Evolutionary conservation across 2,797 vertebrate genomes (phyloP).

Genomic region (Gymnopithys bicolor): DNA sequence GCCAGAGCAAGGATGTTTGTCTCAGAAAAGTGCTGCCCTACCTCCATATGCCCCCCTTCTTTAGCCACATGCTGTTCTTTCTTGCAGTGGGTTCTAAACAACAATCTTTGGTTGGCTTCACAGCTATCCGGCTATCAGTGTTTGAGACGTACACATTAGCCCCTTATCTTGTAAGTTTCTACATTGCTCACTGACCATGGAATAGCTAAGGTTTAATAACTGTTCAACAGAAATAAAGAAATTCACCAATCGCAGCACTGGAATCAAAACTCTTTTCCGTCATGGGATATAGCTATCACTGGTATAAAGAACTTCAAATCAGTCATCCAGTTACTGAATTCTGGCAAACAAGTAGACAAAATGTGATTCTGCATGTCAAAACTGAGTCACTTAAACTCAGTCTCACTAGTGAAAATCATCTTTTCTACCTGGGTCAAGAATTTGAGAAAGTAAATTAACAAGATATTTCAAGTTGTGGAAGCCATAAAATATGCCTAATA

Average conservation of each 20-base stretch:
- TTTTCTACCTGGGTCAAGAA: neutral
- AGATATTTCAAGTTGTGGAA: neutral
- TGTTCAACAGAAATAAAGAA: neutral
- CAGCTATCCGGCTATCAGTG: neutral
- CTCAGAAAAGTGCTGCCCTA: neutral
- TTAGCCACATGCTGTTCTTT: neutral
- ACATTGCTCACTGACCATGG: neutral
- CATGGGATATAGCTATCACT: neutral
- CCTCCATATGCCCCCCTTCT: neutral
- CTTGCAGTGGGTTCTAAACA: neutral
- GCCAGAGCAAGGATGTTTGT: fast-evolving
- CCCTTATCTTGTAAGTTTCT: neutral
- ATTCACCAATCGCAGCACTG: neutral
- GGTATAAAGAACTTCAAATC: neutral
- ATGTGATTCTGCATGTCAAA: neutral
- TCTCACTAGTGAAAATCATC: neutral
- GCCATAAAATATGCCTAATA: neutral
- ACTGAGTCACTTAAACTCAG: neutral
- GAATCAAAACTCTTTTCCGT: neutral
- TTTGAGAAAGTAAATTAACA: conserved; percentile 4
- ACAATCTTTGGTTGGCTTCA: neutral
- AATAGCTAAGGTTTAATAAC: neutral
- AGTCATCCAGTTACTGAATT: neutral
- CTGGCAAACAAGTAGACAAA: neutral
- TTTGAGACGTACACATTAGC: neutral